Evolutionary conservation across 2,113 vertebrate genomes (phyloP).

Genomic region (Trichechus manatus): DNA sequence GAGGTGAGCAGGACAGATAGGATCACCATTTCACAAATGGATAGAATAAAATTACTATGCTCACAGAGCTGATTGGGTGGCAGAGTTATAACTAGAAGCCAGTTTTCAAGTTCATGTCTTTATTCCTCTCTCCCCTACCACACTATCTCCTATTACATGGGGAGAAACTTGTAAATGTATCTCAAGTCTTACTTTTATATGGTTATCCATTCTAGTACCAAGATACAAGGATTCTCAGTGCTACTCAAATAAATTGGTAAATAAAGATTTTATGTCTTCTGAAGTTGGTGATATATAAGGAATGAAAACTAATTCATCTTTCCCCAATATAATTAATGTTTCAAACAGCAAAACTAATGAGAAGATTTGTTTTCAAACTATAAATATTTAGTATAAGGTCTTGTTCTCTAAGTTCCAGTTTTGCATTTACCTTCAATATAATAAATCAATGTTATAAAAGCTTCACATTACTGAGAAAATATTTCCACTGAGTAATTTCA

Average conservation of each 20-base stretch:
- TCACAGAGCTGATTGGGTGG: not conserved
- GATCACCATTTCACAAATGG: not conserved
- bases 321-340: slow-evolving; percentile 71
- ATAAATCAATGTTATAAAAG: slow-evolving; percentile 73
- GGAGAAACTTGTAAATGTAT: not conserved
- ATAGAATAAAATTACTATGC: not conserved
- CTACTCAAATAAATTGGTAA: slow-evolving; percentile 66
- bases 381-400: slow-evolving; percentile 75
- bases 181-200: not conserved
- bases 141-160: not conserved
- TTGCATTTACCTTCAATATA: slow-evolving; percentile 78
- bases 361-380: slow-evolving; percentile 80
- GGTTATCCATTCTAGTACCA: slow-evolving; percentile 12
- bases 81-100: not conserved
- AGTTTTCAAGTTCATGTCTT: not conserved
- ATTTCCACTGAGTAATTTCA: slow-evolving; percentile 72
- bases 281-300: slow-evolving; percentile 72
- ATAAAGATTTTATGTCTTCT: slow-evolving; percentile 76
- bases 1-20: not conserved
- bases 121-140: not conserved
- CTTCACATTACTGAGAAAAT: slow-evolving; percentile 75
- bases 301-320: slow-evolving; percentile 78
- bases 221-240: slow-evolving; percentile 25
- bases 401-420: slow-evolving; percentile 49
- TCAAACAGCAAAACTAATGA: slow-evolving; percentile 70